Conservation (phyloP, 2,888 invertebrate species). For the Diachrysia chrysitis region DNA sequence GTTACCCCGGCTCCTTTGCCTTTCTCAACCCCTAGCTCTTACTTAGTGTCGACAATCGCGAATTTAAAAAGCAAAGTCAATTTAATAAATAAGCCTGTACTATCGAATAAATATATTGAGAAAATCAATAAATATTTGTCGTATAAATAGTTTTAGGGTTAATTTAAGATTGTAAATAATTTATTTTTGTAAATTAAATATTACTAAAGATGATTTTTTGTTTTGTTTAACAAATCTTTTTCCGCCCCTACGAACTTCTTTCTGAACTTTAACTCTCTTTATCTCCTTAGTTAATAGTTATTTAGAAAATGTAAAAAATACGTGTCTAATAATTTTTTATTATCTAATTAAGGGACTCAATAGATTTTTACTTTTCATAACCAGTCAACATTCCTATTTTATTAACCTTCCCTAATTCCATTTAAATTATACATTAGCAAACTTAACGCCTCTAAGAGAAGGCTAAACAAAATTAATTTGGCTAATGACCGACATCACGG, state of each 20-base stretch:
- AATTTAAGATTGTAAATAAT: constrained; percentile 49
- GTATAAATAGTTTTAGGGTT: constrained; percentile 63
- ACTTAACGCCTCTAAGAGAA: constrained; percentile 5
- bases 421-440: constrained; percentile 5
- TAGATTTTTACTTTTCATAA: too few species aligned
- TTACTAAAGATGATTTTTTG: neutral
- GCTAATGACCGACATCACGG: constrained; percentile 33
- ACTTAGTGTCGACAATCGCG: constrained; percentile 76
- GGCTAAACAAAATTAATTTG: constrained; percentile 27
- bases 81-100: constrained; percentile 69
- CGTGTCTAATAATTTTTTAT: too few species aligned
- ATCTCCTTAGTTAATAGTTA: too few species aligned
- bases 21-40: constrained; percentile 66
- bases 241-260: too few species aligned
- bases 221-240: neutral
- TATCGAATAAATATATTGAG: constrained; percentile 76
- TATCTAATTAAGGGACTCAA: too few species aligned
- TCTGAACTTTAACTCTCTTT: too few species aligned
- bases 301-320: too few species aligned
- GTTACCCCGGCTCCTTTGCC: constrained; percentile 44
- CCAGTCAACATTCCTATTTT: neutral
- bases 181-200: constrained; percentile 53
- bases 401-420: neutral
- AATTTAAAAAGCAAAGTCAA: constrained; percentile 74
- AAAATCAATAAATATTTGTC: constrained; percentile 83